Evolutionary conservation across 1,140 invertebrate genomes (phyloP), one percentile per base, ranked within the genome.

Genomic region (Leptonema lineaticorne): DNA sequence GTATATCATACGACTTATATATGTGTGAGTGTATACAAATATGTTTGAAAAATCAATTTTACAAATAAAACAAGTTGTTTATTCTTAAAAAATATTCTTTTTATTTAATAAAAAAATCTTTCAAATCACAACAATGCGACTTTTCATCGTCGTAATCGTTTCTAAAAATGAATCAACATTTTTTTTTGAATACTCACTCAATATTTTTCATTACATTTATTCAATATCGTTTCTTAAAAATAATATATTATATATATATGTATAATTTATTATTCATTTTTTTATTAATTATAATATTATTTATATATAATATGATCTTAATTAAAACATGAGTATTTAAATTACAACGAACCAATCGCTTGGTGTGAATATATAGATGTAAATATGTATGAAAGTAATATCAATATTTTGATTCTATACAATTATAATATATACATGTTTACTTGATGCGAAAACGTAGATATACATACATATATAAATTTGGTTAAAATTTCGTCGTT

Each of bases 81-180:
- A 59, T 70, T 50, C 59, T 70, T 70, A 67, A 63, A 70, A 70
- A 70, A 70, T 70, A 70, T 67, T 63, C 48, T 67, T 70, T 70
- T 68, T 67, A 67, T 70, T 70, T 64, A 41, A 67, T 70, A 67
- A 70, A 70, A n/a, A 70, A 70, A 70, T 67, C 69, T 70, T 63
- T 58, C 65, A 62, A 64, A 57, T 67, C n/a, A 57, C 46, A 70
- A 63, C 65, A 67, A 68, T 70, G 50, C 63, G 67, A 63, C 62
- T 69, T 33, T 8, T 62, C 16, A 26, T 37, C 27, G 26, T 16
- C 29, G 26, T 62, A 58, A n/a, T n/a, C 56, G 14, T 62, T 62
- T 33, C 29, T 62, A 41, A 11, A n/a, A 45, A 20, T 27, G 33
- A 45, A 62, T 62, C 24, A 26, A 53, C 50, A 53, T 22, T 53